phyloP scores from a whole-genome alignment of 2,113 vertebrate species.

The Sander vitreus region DNA sequence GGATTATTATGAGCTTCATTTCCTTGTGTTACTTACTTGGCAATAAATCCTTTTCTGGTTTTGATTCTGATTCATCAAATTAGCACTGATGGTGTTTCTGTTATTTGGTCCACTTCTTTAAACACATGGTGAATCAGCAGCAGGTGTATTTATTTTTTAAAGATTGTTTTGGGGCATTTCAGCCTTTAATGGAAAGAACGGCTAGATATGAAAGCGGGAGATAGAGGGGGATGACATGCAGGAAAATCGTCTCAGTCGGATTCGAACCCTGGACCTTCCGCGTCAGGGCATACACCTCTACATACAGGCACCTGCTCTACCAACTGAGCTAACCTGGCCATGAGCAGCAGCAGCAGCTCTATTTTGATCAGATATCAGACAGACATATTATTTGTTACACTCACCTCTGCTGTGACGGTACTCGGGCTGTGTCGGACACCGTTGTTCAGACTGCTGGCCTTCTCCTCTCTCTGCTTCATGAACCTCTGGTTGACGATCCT shows the following conservation, averaged over 20 bases:
- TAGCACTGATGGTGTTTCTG: not conserved
- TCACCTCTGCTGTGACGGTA: constrained; percentile 87
- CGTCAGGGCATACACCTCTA: no score
- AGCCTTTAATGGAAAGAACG: no score
- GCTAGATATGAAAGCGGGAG: no score
- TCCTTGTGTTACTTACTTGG: no score
- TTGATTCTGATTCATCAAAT: no score
- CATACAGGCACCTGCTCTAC: no score
- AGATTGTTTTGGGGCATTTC: no score
- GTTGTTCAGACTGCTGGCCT: constrained; percentile 48
- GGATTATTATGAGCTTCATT: not conserved
- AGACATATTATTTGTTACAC: not conserved
- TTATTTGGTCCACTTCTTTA: not conserved
- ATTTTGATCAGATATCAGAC: not conserved
- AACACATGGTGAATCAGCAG: not conserved
- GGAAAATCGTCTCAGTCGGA: no score
- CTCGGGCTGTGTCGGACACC: constrained; percentile 79
- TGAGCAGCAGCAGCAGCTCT: not conserved
- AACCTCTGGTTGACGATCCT: constrained; percentile 92
- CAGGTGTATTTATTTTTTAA: not conserved
- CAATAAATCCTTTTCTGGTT: no score
- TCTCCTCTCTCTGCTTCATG: constrained; percentile 86
- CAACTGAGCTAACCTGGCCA: no score
- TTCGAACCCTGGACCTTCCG: no score
- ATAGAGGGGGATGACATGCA: no score